A percentile compares a stretch with the other conserved stretches of the same genome.
Conservation (phyloP, 2,113 vertebrate species). For the Heterocephalus glaber region DNA sequence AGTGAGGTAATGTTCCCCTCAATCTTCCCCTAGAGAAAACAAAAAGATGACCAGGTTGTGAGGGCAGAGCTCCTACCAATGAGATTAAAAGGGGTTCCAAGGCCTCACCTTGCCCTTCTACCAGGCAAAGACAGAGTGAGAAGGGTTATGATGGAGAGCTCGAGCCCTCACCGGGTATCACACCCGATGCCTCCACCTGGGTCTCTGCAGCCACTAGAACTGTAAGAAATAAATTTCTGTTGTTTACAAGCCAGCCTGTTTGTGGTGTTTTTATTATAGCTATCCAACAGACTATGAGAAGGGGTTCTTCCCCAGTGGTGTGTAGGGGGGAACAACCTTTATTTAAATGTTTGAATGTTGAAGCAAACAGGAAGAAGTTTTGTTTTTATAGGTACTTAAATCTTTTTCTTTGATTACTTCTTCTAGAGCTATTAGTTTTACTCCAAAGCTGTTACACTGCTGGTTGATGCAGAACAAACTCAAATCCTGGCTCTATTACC, state of each 20-base stretch:
- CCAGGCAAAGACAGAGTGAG: background rate
- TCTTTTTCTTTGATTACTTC: background rate
- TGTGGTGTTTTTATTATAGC: background rate
- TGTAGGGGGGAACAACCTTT: background rate
- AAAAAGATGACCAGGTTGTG: background rate
- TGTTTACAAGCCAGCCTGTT: background rate
- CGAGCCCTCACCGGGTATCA: no score
- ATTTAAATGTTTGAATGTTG: background rate
- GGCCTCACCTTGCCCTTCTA: background rate
- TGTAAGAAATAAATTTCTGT: background rate
- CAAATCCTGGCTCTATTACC: background rate
- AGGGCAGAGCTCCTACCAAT: background rate
- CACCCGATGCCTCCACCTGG: background rate
- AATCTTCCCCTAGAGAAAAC: background rate
- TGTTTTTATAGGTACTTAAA: background rate
- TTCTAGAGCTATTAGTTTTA: background rate
- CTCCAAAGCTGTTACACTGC: background rate
- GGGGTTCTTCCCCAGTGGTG: background rate
- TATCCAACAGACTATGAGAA: background rate
- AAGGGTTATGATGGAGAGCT: background rate
- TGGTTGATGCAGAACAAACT: background rate
- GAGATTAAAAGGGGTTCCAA: background rate
- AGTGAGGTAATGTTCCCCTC: background rate
- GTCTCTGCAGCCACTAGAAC: background rate
- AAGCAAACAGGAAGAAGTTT: background rate